phyloP scores from a whole-genome alignment of 92 coral and sea anemone species.

The Siderastrea siderea region DNA sequence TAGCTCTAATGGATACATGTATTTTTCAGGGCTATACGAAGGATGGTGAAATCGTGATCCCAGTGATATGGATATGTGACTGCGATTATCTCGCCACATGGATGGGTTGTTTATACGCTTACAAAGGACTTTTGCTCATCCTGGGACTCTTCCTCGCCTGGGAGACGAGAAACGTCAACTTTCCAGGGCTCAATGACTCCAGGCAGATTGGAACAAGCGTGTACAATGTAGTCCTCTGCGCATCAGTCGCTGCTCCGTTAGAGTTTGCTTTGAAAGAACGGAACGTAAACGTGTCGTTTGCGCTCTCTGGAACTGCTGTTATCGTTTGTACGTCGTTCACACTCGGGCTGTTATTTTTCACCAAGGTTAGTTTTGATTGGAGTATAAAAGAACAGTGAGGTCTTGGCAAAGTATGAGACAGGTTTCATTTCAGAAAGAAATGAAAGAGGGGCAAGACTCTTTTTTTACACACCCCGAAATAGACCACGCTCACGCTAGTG shows the following conservation, averaged over 20 bases:
- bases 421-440: no score
- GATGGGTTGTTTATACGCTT: conserved; percentile 53
- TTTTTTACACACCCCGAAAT: no score
- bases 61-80: not conserved
- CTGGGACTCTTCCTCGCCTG: conserved; percentile 86
- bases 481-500: no score
- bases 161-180: conserved; percentile 83
- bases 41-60: not conserved
- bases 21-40: not conserved
- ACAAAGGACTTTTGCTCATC: conserved; percentile 65
- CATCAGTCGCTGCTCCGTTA: conserved; percentile 51
- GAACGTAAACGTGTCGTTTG: conserved; percentile 52
- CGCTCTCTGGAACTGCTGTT: conserved; percentile 54
- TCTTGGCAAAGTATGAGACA: no score
- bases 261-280: conserved; percentile 41
- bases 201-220: conserved; percentile 80
- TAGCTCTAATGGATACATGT: not conserved
- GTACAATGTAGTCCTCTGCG: conserved; percentile 78
- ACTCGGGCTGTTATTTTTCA: conserved; percentile 68
- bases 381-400: not conserved
- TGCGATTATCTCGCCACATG: conserved; percentile 8
- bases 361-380: conserved; percentile 66
- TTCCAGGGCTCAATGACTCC: conserved; percentile 80
- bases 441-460: no score
- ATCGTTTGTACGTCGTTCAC: conserved; percentile 76